A percentile compares a stretch with the other conserved stretches of the same genome.
These are phyloP conservation scores for Amphimedon queenslandica DNA, from an alignment of 37 sponge, comb jelly and placozoan genomes.

Conservation along the genomic window DNA sequence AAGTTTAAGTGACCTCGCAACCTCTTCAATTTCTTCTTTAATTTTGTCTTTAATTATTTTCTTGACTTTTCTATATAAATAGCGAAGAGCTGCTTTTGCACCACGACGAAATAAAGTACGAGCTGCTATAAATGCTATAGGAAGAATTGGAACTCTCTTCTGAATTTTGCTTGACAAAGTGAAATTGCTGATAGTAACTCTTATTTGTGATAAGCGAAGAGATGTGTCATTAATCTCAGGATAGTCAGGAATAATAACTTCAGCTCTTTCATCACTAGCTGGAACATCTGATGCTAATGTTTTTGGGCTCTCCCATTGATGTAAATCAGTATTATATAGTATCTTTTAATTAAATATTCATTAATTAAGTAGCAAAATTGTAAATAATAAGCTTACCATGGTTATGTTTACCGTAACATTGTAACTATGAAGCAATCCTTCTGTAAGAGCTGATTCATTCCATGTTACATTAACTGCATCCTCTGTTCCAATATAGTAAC, in stretches of 20 bases:
- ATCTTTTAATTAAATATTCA: background rate
- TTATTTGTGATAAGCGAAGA: background rate
- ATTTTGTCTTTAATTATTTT: background rate
- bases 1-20: background rate
- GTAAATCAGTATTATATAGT: background rate
- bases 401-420: background rate
- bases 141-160: background rate
- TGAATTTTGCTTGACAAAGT: background rate
- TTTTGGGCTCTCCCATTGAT: background rate
- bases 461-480: constrained; percentile 6
- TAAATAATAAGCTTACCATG: background rate
- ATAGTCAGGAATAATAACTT: background rate
- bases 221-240: background rate
- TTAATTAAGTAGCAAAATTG: background rate
- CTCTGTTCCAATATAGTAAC: too few species aligned
- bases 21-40: background rate
- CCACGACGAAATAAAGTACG: background rate
- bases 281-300: background rate
- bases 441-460: background rate
- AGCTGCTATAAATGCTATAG: background rate
- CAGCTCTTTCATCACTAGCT: background rate
- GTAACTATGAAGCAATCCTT: background rate
- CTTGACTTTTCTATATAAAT: background rate
- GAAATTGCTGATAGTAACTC: background rate
- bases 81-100: background rate